Evolutionary conservation across 2,113 vertebrate species (phyloP), one percentile per base, ranked within the genome.

Genomic region (Halcyon malimbica): DNA sequence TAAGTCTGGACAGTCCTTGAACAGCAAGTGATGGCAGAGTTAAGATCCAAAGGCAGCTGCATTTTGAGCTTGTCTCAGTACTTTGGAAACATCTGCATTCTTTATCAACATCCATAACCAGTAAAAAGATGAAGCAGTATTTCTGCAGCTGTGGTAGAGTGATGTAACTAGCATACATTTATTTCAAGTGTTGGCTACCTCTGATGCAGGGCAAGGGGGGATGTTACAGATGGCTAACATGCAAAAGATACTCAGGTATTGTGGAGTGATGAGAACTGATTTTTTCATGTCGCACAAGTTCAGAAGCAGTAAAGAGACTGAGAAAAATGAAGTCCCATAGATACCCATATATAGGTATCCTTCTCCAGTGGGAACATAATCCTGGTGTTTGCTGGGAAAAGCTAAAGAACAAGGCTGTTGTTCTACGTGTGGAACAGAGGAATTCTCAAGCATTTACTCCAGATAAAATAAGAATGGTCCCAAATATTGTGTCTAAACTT

Each of bases 31-130:
- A 96, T 79, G 81, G 89, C 91, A 96, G 42, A 95, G 89, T 57
- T 76, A 94, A 87, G 93, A 89, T 97, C 85, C 69, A 89, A 85
- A 64, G 41, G 65, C 93, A 96, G 92, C 94, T 95, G 90, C 69
- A 5, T 94, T 95, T 96, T 91, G 75, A 94, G 93, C 92, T 97
- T 90, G 83, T 84, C 88, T 96, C 95, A 91, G 93, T 96, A 93
- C 71, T 96, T 96, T 41, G 70, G 94, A 94, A 97, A 95, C 93
- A 96, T 96, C 94, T 95, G 92, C 92, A 94, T 96, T 96, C 93
- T 95, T 95, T 96, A 92, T 93, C 91, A 93, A 70, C 84, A 94
- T 37, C 92, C 93, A 90, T 68, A 96, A 44, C 83, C 59, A 63
- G 79, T 81, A 54, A 94, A 96, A 89, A 90, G 70, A 96, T 83